Conservation (phyloP, 2,113 vertebrate genomes). For the Accipiter cooperii region DNA sequence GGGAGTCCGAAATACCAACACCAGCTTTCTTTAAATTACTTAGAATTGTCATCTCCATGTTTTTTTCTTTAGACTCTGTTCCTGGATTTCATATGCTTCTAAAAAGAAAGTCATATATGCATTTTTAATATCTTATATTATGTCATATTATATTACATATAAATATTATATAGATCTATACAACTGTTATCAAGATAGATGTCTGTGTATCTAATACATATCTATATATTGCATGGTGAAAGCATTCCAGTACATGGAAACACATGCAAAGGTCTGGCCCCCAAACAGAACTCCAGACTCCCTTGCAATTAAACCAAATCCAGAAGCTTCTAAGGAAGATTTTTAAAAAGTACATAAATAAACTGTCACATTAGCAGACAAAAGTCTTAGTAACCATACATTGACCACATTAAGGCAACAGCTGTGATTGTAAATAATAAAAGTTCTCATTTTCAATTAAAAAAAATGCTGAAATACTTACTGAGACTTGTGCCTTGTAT, state of each 20-base stretch:
- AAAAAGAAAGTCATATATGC: not conserved
- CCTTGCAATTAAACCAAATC: not conserved
- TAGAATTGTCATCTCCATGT: not conserved
- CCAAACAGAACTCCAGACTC: not conserved
- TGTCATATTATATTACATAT: not conserved
- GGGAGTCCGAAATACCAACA: not conserved
- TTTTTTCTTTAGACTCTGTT: not conserved
- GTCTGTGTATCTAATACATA: not conserved
- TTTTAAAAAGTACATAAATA: not conserved
- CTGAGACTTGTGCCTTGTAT: not conserved
- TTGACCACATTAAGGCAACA: not conserved
- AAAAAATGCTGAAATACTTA: not conserved
- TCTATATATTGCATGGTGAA: not conserved
- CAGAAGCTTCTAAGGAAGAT: not conserved
- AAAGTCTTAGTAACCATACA: not conserved
- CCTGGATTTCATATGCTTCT: not conserved
- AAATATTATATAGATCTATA: not conserved
- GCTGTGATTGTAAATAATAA: not conserved
- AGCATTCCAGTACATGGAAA: not conserved
- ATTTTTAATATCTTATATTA: not conserved
- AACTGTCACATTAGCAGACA: not conserved
- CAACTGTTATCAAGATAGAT: not conserved
- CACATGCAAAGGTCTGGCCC: not conserved
- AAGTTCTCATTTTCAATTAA: not conserved
- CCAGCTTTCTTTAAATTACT: not conserved